Base-by-base conservation (phyloP, 2,797 vertebrate species). In the Thripadectes ignobilis region DNA sequence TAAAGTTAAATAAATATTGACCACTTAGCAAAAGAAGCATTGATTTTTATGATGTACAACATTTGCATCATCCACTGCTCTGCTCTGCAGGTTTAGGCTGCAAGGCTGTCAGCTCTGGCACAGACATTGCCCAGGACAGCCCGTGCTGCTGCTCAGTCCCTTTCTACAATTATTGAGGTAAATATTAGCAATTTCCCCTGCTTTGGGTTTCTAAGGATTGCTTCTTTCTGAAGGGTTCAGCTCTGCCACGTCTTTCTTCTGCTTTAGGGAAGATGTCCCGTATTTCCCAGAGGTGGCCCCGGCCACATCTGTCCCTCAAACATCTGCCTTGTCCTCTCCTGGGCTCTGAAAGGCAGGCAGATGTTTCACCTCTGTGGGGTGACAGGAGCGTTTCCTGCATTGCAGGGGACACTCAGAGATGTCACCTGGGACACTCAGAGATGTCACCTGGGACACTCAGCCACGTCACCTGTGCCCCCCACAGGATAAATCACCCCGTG, bases 1-100 rank as follows among this genome's bases (percentile, higher is more conserved):
- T 97, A 96, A 98, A 98, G 98, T 98, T 98, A 98, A 99, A 98
- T 99, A 99, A 99, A 99, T 99, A 99, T 98, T 98, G 99, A 99
- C 98, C 99, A 99, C 99, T 99, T 99, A 99, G 98, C 98, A 98
- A 98, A 98, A 97, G 98, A 97, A 97, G 97, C 98, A 99, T 99
- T 99, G 99, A 99, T 99, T 99, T 99, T 98, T 97, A 98, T 98
- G 98, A 98, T 97, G 98, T 97, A 97, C 97, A 98, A 97, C 97
- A 91, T 98, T 98, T 99, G 98, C 98, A 98, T 98, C 98, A 98
- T 98, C 97, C 63, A 87, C 86, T 86, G 97, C 96, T 97, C 97
- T 93, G 90, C 87, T 96, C 97, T 93, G 74, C 94, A 95, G 98
- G 90, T 76, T 76, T 11, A 61, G 81, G 59, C 74, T 54, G 73